Evolutionary conservation across 2,113 vertebrate genomes (phyloP).

Genomic region (Varanus salvator): DNA sequence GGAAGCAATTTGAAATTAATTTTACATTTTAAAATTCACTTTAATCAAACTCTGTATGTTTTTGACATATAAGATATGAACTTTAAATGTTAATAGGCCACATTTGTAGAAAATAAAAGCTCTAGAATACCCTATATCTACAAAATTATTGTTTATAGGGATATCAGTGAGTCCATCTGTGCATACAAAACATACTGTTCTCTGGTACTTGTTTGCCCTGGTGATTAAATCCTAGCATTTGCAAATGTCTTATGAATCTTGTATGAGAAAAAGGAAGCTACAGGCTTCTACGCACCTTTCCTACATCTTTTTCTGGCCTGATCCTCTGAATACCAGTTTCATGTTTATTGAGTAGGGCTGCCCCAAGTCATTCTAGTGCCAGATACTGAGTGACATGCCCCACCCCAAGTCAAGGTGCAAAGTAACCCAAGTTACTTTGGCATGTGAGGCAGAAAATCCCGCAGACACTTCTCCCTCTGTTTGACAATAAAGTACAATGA

Average conservation of each 20-base stretch:
- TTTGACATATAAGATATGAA: neutral
- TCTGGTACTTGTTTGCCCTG: neutral
- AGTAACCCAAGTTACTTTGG: too few relatives aligned
- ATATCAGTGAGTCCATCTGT: neutral
- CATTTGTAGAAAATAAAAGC: neutral
- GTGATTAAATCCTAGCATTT: neutral
- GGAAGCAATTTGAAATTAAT: neutral
- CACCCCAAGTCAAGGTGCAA: too few relatives aligned
- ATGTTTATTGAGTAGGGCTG: neutral
- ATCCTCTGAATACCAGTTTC: neutral
- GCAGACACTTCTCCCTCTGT: too few relatives aligned
- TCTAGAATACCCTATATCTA: accelerated
- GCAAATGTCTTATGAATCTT: neutral
- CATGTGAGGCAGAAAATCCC: too few relatives aligned
- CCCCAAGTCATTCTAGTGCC: too few relatives aligned
- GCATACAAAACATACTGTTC: neutral
- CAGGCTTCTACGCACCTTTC: too few relatives aligned
- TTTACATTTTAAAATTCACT: neutral
- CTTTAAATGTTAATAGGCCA: conserved; percentile 7
- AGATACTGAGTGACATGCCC: too few relatives aligned
- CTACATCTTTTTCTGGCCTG: neutral
- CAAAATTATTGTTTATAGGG: conserved; percentile 6
- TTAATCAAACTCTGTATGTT: neutral
- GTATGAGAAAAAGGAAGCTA: too few relatives aligned
- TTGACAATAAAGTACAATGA: too few relatives aligned